Percentiles rank a stretch among this genome's conserved stretches.
These are phyloP conservation scores for Nebria salina DNA, from an alignment of 2,888 invertebrate species.

Conservation along the genomic window DNA sequence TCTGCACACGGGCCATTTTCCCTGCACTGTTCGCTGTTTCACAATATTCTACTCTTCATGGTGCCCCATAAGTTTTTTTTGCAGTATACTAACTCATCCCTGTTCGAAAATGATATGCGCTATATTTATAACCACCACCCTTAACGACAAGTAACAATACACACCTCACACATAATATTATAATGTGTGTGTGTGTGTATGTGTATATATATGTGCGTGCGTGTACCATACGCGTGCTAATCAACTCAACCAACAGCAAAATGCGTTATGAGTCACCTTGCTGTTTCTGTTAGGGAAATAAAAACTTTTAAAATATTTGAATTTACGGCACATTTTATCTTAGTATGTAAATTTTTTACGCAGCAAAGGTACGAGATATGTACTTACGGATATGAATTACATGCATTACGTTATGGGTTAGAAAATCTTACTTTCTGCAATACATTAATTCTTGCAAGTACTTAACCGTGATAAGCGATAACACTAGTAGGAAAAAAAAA, in stretches of 20 bases:
- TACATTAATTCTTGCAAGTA: conserved; percentile 45
- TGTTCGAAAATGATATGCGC: not conserved
- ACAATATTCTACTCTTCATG: no score
- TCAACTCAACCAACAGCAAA: conserved; percentile 5
- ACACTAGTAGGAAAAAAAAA: not conserved
- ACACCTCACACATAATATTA: not conserved
- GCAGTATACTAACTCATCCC: not conserved
- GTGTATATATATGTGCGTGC: not conserved
- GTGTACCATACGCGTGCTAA: conserved; percentile 8
- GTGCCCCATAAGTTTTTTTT: not conserved
- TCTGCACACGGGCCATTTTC: conserved; percentile 17
- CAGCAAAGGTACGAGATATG: conserved; percentile 43
- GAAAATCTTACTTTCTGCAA: conserved; percentile 42
- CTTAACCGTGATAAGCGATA: conserved; percentile 43
- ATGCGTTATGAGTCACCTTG: conserved; percentile 33
- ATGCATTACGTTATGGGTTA: conserved; percentile 40
- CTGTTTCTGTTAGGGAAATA: conserved; percentile 31
- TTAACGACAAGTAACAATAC: not conserved
- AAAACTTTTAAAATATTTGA: conserved; percentile 46
- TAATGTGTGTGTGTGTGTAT: not conserved
- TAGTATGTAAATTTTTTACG: conserved; percentile 45
- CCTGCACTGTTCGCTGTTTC: no score
- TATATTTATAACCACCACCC: not conserved
- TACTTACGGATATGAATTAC: conserved; percentile 46
- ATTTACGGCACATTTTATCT: conserved; percentile 43